Evolutionary conservation across 2,797 vertebrate species (phyloP).

Genomic region (Erithacus rubecula): DNA sequence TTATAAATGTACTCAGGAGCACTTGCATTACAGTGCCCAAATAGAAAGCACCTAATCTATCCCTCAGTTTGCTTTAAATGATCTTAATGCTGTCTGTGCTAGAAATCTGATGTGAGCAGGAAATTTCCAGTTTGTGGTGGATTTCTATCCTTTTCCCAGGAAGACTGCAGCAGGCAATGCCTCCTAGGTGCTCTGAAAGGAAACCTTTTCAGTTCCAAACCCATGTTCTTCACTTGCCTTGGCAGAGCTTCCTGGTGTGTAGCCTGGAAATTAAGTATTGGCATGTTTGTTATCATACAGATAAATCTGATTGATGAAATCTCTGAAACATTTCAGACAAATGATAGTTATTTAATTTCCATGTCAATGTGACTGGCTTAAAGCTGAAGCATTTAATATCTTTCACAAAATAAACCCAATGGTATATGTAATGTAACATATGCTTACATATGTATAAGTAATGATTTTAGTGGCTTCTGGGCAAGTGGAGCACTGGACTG

Average conservation of each 20-base stretch:
- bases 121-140: not conserved
- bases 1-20: not conserved
- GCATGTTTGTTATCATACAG: accelerated
- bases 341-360: not conserved
- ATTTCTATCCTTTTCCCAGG: not conserved
- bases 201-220: not conserved
- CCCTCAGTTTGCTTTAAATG: not conserved
- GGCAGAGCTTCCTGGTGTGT: not conserved
- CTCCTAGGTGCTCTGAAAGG: not conserved
- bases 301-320: not conserved
- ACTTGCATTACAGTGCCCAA: not conserved
- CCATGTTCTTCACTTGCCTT: accelerated
- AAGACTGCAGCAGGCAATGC: not conserved
- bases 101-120: not conserved
- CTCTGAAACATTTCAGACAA: not conserved
- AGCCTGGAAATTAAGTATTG: accelerated
- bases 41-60: not conserved
- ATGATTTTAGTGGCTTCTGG: not conserved
- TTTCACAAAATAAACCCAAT: not conserved
- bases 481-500: not conserved
- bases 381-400: not conserved
- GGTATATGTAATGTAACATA: not conserved
- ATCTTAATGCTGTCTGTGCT: not conserved
- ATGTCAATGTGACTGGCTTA: not conserved
- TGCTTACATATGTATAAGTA: no score